Evolutionary conservation across 2,888 invertebrate species (phyloP), one percentile per base, ranked within the genome.

Genomic region (Agrotis exclamationis): DNA sequence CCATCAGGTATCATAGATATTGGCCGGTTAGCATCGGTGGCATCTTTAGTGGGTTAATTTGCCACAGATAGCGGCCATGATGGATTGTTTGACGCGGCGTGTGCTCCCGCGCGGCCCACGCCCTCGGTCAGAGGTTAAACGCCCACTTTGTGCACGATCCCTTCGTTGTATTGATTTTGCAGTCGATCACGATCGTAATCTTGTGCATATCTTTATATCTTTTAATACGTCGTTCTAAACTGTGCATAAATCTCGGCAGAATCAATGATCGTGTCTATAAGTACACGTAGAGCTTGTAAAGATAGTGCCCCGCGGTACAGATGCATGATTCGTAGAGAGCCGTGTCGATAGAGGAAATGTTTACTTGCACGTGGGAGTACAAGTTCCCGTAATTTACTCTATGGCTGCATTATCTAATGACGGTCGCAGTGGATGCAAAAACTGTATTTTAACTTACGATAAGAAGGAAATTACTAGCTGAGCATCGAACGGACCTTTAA

Each of bases 141-240:
- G 89, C 93, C 93, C 94, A 95, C 94, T 95, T 94, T 93, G 93
- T 88, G 92, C 94, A 94, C 94, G 94, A 94, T 91, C 91, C 92
- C 92, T 91, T 87, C 90, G 87, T 87, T 89, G 90, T 95, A 95
- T 95, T 95, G 95, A 95, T 95, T 95, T 91, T 94, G 88, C 90
- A 90, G 89, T 89, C 90, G 91, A 93, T 94, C 93, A 92, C 91
- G 93, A 94, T 90, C 86, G 82, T 87, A 88, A 93, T 93, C 86
- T 80, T 82, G 74, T 80, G 85, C 81, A 89, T 91, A 90, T 89
- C 86, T 90, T 86, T 86, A 89, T 87, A 88, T 86, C 76, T 87
- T 89, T 85, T 85, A 84, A 88, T 87, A 82, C 80, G 77, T 74
- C 74, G 75, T 74, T 74, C 63, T 70, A 60, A 79, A 78, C 83